Percentiles rank a stretch among this genome's conserved stretches.
phyloP scores from a whole-genome alignment of 2,797 vertebrate species.

The Megaceryle alcyon region DNA sequence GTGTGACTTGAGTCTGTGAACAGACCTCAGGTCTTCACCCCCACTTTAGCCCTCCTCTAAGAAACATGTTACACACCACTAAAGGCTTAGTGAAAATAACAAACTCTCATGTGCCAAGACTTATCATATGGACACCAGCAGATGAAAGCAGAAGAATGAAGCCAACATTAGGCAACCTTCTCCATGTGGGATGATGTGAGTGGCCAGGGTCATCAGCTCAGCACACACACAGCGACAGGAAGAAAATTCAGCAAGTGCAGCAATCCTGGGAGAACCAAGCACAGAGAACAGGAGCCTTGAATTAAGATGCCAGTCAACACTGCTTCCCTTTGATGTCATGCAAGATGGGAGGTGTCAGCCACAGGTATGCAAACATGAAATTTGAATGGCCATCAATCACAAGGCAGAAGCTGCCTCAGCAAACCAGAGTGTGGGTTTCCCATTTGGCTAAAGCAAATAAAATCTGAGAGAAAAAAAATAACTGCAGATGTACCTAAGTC shows the following conservation, averaged over 20 bases:
- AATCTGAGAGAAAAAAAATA: background rate
- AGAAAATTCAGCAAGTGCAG: background rate
- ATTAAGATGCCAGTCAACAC: background rate
- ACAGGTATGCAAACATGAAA: constrained; percentile 50
- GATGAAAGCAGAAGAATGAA: background rate
- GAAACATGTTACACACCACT: background rate
- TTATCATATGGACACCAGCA: background rate
- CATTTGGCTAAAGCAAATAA: constrained; percentile 19
- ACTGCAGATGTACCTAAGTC: background rate
- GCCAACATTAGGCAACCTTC: background rate
- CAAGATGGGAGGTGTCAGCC: constrained; percentile 22
- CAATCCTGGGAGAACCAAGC: background rate
- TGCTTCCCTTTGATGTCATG: constrained; percentile 41
- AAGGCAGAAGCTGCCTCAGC: background rate
- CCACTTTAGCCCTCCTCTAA: background rate
- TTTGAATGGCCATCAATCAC: background rate
- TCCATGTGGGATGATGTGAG: background rate
- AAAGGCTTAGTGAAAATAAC: background rate
- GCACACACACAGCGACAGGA: accelerated
- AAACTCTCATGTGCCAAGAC: accelerated
- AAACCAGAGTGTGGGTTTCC: background rate
- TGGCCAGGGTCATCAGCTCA: background rate
- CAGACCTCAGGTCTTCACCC: background rate
- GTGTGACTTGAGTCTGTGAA: background rate
- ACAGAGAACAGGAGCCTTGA: background rate